Conservation (phyloP, 1,140 invertebrate species). For the Teleogryllus occipitalis region DNA sequence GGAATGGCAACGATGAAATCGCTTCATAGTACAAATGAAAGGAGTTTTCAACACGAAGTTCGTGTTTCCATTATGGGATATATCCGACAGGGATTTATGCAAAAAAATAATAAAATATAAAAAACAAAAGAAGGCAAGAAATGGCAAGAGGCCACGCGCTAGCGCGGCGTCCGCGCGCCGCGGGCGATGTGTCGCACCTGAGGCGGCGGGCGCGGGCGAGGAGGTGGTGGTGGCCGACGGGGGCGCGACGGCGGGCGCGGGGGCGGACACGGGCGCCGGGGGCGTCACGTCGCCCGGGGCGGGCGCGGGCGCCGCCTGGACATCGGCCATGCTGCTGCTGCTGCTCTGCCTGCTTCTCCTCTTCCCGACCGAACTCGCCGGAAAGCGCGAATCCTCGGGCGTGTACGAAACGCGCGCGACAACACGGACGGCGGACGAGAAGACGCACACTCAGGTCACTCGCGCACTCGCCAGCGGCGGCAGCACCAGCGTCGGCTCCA, state of each 20-base stretch:
- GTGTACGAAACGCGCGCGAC: not conserved
- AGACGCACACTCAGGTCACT: not conserved
- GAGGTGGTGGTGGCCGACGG: not conserved
- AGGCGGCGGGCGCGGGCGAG: not conserved
- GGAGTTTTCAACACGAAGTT: too few species aligned
- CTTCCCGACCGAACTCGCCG: too few species aligned
- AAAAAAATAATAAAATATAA: not conserved
- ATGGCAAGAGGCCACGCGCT: too few species aligned
- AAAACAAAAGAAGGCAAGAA: not conserved
- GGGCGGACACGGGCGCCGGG: too few species aligned
- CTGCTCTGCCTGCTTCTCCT: not conserved
- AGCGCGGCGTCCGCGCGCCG: too few species aligned
- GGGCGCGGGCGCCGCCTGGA: not conserved
- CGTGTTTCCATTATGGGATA: too few species aligned
- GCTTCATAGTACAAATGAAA: too few species aligned
- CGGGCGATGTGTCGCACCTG: not conserved
- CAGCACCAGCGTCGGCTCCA: too few species aligned
- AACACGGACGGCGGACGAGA: not conserved
- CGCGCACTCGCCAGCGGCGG: not conserved
- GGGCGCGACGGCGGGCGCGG: too few species aligned
- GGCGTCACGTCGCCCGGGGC: not conserved
- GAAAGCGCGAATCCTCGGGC: too few species aligned
- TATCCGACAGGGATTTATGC: too few species aligned
- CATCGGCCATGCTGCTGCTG: not conserved
- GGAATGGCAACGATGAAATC: too few species aligned